Evolutionary conservation across 2,797 vertebrate genomes (phyloP), one percentile per base, ranked within the genome.

Genomic region (Sylvilagus floridanus): DNA sequence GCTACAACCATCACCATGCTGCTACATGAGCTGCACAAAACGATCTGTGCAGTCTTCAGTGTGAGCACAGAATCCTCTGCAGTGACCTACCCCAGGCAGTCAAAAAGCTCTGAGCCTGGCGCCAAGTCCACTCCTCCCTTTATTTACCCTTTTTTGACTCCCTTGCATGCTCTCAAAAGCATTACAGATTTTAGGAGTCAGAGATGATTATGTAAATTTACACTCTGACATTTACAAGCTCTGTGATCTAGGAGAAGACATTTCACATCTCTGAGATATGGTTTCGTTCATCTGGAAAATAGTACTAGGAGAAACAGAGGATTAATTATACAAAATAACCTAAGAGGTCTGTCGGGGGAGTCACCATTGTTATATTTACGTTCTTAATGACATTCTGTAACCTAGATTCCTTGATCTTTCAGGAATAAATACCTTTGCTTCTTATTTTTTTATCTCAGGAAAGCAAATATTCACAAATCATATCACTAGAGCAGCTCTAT

Each of bases 381-480:
- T 21, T 57, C 63, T 83, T 91, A 88, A 50, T 54, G 62, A n/a
- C 3, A 69, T 21, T 69, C 71, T 52, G 32, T 54, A 50, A 8
- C 22, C 19, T 63, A 35, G 16, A 88, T 63, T 60, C 26, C 60
- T 88, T 77, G 77, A 72, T 85, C 47, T 76, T 71, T 54, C 12
- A 63, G 7, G 47, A 88, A 85, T 50, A 87, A 1, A 68, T 3
- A 84, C 14, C 13, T 26, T 54, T 78, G 28, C 57, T 62, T 35
- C 54, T 75, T 65, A 57, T 50, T 72, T 94, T 42, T 94, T 42
- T 7, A 71, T 24, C 24, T 42, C 17, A 32, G 73, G 16, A 85
- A 68, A 24, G 24, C 37, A 85, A 76, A 77, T 81, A 57, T 71
- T 85, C 73, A 91, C n/a, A 88, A 79, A 79, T 66, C 24, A 16